Base-by-base conservation (phyloP, 2,888 invertebrate species). In the Andrena flavipes region DNA sequence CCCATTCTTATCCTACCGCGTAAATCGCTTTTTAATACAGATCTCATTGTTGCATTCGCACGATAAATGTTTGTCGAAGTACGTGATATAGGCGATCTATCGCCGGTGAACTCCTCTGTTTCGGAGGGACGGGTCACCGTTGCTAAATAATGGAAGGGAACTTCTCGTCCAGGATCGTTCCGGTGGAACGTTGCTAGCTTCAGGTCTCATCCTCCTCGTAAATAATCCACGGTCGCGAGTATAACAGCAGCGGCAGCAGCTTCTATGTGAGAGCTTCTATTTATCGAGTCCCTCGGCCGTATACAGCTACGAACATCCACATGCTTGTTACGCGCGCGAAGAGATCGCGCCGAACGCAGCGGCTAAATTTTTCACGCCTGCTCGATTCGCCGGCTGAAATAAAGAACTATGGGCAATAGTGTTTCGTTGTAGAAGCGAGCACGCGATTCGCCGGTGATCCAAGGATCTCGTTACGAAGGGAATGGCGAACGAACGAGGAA, bases 81-180 rank as follows among this genome's bases (percentile, higher is more conserved):
- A 49, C 64, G 72, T n/a, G 75, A 77, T 77, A 75, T 69, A 64
- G 69, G 13, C 68, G 68, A 78, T 42, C 65, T 23, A 60, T 20
- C 64, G 74, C 68, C 49, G 63, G 60, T 42, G 33, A 64, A 62
- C 10, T 49, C 54, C 59, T 23, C n/a, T 23, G 54, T 62, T 71
- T 33, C 23, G 60, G 8, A 35, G 29, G 71, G 54, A 65, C 60
- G 80, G 63, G 69, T 63, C 64, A 42, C 16, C 42, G 62, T 60
- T 35, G 65, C n/a, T 86, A 82, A 89, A 88, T 88, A 89, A 88
- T 88, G 76, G 69, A 88, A 49, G 76, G 33, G 56, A n/a, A 56
- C 72, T 75, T 69, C 81, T 59, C 68, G 76, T 68, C 60, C 67
- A 64, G 82, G 82, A 78, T 54, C 62, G 70, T 70, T 63, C 20